Conservation (phyloP, 2,888 invertebrate genomes). For the Epirrita christyi region DNA sequence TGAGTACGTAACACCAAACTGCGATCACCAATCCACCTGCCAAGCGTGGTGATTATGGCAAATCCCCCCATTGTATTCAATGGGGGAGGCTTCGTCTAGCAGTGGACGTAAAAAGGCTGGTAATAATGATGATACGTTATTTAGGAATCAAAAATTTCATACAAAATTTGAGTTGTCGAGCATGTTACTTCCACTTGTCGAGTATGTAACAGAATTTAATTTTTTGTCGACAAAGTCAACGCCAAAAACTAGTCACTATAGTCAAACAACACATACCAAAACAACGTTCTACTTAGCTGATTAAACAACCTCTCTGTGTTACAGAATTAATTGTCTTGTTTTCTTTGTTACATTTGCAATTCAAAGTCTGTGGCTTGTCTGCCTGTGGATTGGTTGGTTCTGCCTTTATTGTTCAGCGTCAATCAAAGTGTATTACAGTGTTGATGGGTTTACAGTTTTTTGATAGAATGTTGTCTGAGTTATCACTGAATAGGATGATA, state of each 20-base stretch:
- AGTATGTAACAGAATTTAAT: not conserved
- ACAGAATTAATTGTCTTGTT: slow-evolving; percentile 77
- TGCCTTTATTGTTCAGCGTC: slow-evolving; percentile 16
- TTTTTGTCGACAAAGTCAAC: not conserved
- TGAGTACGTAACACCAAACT: too few relatives aligned
- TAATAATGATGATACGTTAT: too few relatives aligned
- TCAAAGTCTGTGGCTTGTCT: slow-evolving; percentile 50
- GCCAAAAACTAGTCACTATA: not conserved
- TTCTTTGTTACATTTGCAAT: slow-evolving; percentile 78
- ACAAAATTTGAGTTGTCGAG: too few relatives aligned
- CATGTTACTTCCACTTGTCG: too few relatives aligned
- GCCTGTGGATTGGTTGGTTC: slow-evolving; percentile 18
- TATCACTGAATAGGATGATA: too few relatives aligned
- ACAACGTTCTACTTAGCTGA: slow-evolving; percentile 61
- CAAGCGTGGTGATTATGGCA: too few relatives aligned
- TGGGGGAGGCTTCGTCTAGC: too few relatives aligned
- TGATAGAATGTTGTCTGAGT: slow-evolving; percentile 1
- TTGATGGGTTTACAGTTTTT: too few relatives aligned
- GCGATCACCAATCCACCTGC: too few relatives aligned
- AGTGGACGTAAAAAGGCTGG: too few relatives aligned
- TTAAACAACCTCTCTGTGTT: slow-evolving; percentile 66
- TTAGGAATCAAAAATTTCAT: too few relatives aligned
- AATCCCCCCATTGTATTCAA: too few relatives aligned
- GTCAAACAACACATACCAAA: not conserved
- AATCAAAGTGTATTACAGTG: slow-evolving; percentile 24